Evolutionary conservation across 2,797 vertebrate species (phyloP).

Genomic region (Pseudotriccus pelzelni): DNA sequence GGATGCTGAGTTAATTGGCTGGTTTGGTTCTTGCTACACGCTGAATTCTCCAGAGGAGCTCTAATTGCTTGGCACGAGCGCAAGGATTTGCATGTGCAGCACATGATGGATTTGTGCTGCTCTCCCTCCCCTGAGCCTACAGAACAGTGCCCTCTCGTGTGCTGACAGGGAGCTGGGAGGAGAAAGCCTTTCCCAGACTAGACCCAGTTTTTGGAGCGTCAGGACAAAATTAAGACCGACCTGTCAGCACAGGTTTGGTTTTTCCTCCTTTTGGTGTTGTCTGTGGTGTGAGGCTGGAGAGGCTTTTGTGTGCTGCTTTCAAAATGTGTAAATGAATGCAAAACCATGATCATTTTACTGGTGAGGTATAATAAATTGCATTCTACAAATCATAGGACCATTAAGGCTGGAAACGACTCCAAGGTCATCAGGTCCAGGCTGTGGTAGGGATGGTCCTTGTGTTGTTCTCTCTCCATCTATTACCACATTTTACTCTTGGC

Average conservation of each 20-base stretch:
- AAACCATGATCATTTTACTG: rapidly evolving
- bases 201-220: rapidly evolving
- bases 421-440: too few relatives aligned
- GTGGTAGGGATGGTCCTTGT: neutral
- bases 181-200: rapidly evolving
- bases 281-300: neutral
- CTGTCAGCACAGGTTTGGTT: rapidly evolving
- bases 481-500: neutral
- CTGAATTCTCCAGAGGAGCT: neutral
- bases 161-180: neutral
- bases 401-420: neutral
- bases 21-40: neutral
- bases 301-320: neutral
- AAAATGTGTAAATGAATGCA: too few relatives aligned
- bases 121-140: neutral
- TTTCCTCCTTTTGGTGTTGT: rapidly evolving
- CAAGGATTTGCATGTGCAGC: neutral
- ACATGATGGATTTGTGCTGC: neutral
- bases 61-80: neutral
- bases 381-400: neutral
- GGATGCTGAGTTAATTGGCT: neutral
- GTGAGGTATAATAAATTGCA: neutral
- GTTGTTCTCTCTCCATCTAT: rapidly evolving
- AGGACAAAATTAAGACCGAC: rapidly evolving
- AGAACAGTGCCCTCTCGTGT: constrained; percentile 51